Evolutionary conservation across 2,797 vertebrate genomes (phyloP), one percentile per base, ranked within the genome.

Genomic region (Loris lydekkerianus): DNA sequence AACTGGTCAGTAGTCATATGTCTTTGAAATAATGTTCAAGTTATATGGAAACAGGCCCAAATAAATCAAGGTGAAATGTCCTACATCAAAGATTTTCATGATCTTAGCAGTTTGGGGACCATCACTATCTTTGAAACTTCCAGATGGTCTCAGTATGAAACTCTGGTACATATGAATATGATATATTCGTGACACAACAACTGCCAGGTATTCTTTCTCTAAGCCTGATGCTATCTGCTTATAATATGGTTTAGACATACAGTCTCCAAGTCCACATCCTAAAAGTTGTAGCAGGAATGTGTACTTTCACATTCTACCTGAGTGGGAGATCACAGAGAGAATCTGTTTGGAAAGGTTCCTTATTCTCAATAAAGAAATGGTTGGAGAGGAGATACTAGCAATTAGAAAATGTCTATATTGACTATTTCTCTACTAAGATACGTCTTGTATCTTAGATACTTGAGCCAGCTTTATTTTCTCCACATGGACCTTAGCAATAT

Each of bases 111-210:
- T 34, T 77, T 77, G 20, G 23, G 65, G 14, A 73, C 29, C 11
- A 76, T 18, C 49, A 76, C 20, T 21, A 85, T 70, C 73, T 81
- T 40, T 13, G 43, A 46, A 23, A 93, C 61, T 85, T 88, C 20
- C 43, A 70, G 29, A 81, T 87, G 3, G n/a, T 86, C 46, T 82
- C 46, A 61, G 46, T 49, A 43, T 34, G 20, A 25, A 94, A 92
- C 23, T 85, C 58, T 40, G 92, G n/a, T 20, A 85, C 18, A 18
- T 21, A 89, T 40, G 37, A 92, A 77, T 89, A 34, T n/a, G 86
- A 89, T 53, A 78, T n/a, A 78, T 76, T 76, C 89, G 40, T 75
- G 72, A 93, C 11, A 63, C 25, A 94, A 80, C 40, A 92, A 86
- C 17, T 90, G 34, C 43, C 31, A 76, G n/a, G 40, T n/a, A 21